Base-by-base conservation (phyloP, 2,888 invertebrate species). In the Lomographa bimaculata region DNA sequence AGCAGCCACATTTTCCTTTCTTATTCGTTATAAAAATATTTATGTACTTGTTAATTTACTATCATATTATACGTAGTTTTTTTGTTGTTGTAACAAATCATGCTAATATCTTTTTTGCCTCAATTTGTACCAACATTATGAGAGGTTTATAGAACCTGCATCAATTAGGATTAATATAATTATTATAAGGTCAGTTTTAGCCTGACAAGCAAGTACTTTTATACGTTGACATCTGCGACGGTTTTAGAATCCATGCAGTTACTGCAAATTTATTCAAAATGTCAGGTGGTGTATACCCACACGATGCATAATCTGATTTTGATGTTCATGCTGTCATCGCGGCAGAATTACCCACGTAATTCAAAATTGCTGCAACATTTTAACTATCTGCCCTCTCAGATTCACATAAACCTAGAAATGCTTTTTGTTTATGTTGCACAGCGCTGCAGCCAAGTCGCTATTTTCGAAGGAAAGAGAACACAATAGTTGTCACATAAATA, bases 401-500 rank as follows among this genome's bases (percentile, higher is more conserved):
- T 34, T 25, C 29, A 24, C 24, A 29, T 44, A 44, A 28, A 51
- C 43, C 40, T 42, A 39, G 30, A 46, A 61, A 59, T 57, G 64
- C 65, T 67, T 70, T n/a, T 73, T 65, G 58, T 59, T 64, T 70
- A 60, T 64, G 68, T 53, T 64, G 52, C 50, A 53, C 47, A 58
- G 54, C 50, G 52, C 47, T 57, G 54, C 56, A 58, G 56, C 61
- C 61, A 24, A 43, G 23, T 60, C 52, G 60, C 51, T 71, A 66
- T 69, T 72, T 67, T 47, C 53, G 60, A 28, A 65, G 54, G 72
- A 77, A 66, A 63, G 76, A 74, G 77, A 76, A 54, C 58, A 72
- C 71, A 70, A 70, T 74, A 76, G 69, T 74, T 79, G 85, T 84
- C 83, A 83, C 83, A 84, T 85, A 85, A 85, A 83, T 75, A 78